Conservation (phyloP, 2,797 vertebrate species). For the Calcarius lapponicus region DNA sequence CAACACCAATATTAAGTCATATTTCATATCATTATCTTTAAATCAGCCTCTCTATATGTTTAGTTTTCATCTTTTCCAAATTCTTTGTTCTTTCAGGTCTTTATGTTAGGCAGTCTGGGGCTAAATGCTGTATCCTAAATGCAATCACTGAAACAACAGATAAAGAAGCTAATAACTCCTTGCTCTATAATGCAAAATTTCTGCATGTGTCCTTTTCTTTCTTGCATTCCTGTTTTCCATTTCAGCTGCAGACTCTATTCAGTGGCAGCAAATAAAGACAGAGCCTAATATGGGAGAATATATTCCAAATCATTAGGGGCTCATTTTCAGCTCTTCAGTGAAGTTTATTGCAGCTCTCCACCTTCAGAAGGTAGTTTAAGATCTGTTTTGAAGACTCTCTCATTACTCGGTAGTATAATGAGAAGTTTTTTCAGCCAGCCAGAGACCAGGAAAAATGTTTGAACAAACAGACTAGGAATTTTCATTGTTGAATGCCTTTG, state of each 20-base stretch:
- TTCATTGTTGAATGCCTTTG: neutral
- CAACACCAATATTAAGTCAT: neutral
- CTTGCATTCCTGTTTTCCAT: neutral
- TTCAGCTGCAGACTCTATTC: neutral
- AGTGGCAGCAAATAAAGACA: neutral
- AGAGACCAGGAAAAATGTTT: neutral
- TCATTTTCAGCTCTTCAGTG: conserved; percentile 28
- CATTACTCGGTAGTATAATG: neutral
- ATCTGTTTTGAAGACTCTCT: neutral
- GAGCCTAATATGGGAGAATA: neutral
- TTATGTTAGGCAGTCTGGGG: neutral
- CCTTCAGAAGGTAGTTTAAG: conserved; percentile 29
- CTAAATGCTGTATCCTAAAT: neutral
- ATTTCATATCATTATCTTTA: neutral
- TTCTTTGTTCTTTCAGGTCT: neutral
- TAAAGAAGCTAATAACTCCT: neutral
- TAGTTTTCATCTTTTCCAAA: neutral
- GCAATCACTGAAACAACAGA: neutral
- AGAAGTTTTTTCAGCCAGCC: neutral
- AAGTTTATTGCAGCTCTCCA: conserved; percentile 20
- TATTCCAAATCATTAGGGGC: conserved; percentile 9
- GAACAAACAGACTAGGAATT: neutral
- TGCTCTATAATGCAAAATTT: neutral
- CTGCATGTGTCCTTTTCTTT: neutral
- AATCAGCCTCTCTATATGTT: neutral